Conservation (phyloP, 30 jellyfish, hydroid and myxozoan genomes). For the Sanderia malayensis region DNA sequence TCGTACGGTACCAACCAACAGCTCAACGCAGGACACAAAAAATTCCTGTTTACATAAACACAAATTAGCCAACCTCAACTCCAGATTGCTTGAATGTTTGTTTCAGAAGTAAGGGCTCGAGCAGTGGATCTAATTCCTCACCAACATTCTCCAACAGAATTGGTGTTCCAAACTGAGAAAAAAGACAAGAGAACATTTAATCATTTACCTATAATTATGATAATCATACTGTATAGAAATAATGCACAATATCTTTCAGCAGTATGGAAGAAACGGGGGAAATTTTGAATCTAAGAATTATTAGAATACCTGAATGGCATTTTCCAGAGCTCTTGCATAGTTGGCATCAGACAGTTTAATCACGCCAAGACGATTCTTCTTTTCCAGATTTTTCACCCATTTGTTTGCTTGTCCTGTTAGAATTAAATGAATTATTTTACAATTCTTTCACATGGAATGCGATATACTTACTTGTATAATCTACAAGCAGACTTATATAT, state of each 20-base stretch:
- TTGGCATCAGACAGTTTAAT: conserved; percentile 85
- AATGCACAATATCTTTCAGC: too few species aligned
- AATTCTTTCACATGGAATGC: too few species aligned
- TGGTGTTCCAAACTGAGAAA: conserved; percentile 89
- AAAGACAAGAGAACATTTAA: too few species aligned
- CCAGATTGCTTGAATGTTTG: conserved; percentile 94
- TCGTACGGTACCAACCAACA: too few species aligned
- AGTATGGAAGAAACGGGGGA: too few species aligned
- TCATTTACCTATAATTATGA: too few species aligned
- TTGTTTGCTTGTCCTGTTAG: conserved; percentile 94
- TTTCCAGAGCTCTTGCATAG: conserved; percentile 87
- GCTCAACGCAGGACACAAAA: neutral
- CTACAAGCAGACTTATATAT: too few species aligned
- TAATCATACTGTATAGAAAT: too few species aligned
- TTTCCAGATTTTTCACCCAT: conserved; percentile 93
- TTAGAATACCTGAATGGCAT: conserved; percentile 90
- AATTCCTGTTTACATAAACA: conserved; percentile 60
- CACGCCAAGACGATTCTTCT: conserved; percentile 81
- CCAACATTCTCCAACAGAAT: conserved; percentile 92
- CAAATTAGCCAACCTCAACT: conserved; percentile 86
- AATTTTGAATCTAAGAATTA: neutral
- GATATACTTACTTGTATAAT: too few species aligned
- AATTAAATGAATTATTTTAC: too few species aligned
- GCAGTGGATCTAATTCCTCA: conserved; percentile 93
- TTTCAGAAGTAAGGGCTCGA: conserved; percentile 88